Base-by-base conservation (phyloP, 2,888 invertebrate genomes). In the Scaptomyza reducta region DNA sequence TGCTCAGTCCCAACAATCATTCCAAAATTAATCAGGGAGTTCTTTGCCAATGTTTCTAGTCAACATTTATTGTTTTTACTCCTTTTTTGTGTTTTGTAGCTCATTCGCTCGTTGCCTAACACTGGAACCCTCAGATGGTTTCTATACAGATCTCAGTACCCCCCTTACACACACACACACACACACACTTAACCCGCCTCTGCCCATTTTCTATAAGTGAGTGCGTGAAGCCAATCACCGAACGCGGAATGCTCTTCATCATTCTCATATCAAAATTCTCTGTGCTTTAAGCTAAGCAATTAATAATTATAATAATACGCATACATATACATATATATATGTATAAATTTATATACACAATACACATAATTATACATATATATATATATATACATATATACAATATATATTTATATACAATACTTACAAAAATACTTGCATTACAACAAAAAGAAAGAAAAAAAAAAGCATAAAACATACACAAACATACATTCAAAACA, bases 281-380 rank as follows among this genome's bases (percentile, higher is more conserved):
- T 83, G 88, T 87, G 82, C 82, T 83, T 87, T 83, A 83, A 82
- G 82, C 82, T 82, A 87, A 85, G 86, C 86, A 83, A 83, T 82
- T 82, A 79, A 50, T 50, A 67, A 62, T 76, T 51, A 79, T 57
- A 54, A 65, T 51, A 51, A 60, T 57, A 65, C 53, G 64, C 56
- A 66, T 57, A 73, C 38, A 73, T 45, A 57, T 44, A 47, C 29
- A 27, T 38, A 47, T 50, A 47, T 54, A 74, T 72, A 68, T 53
- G 42, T 64, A 45, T 50, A 41, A 51, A 66, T 59, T 46, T 44
- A 70, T 54, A 74, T 75, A 75, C 49, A 71, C 40, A 47, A 62
- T 58, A 59, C 25, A 60, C 25, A 60, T 59, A 53, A 58, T 69
- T 42, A 56, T 46, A 40, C 33, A 65, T 58, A 47, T 40, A 74